Percentiles rank a stretch among this genome's conserved stretches.
These are phyloP conservation scores for Sebastes cheni DNA, from an alignment of 2,797 vertebrate genomes.

Conservation along the genomic window DNA sequence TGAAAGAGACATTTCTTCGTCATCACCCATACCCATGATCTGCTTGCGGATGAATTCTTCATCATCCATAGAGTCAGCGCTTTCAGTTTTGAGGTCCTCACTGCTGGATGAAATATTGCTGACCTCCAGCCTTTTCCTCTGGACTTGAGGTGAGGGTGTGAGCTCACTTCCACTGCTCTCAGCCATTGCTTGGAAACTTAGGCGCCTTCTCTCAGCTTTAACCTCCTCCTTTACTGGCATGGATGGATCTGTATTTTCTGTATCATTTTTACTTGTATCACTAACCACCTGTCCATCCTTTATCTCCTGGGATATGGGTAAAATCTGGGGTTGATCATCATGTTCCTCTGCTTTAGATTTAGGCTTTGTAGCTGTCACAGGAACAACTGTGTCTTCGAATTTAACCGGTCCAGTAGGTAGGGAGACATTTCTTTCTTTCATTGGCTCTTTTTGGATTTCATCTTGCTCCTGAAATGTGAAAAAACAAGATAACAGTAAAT, in stretches of 20 bases:
- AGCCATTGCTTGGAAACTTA: constrained; percentile 79
- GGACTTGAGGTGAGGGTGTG: constrained; percentile 88
- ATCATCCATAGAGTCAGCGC: constrained; percentile 90
- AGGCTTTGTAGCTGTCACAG: constrained; percentile 2
- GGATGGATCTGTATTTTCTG: constrained; percentile 49
- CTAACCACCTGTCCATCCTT: constrained; percentile 69
- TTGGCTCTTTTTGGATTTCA: constrained; percentile 25
- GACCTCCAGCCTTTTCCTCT: constrained; percentile 82
- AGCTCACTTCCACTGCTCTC: constrained; percentile 92
- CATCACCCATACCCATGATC: constrained; percentile 93
- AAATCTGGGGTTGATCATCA: constrained; percentile 78
- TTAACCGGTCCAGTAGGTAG: constrained; percentile 6
- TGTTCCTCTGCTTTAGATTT: constrained; percentile 56
- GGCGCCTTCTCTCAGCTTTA: constrained; percentile 61
- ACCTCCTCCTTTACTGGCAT: constrained; percentile 47
- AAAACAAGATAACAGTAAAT: constrained; percentile 9
- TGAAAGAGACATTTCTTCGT: constrained; percentile 89
- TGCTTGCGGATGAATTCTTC: constrained; percentile 94
- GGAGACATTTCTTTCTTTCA: constrained; percentile 19
- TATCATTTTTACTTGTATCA: constrained; percentile 68
- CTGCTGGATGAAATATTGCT: constrained; percentile 89
- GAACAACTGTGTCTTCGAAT: constrained; percentile 3
- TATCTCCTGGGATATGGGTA: constrained; percentile 80
- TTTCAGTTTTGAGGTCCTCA: constrained; percentile 91
- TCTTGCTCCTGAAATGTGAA: constrained; percentile 51